A percentile compares a stretch with the other conserved stretches of the same genome.
These are phyloP conservation scores for Bolborhynchus lineola DNA, from an alignment of 2,113 vertebrate species.

Conservation along the genomic window DNA sequence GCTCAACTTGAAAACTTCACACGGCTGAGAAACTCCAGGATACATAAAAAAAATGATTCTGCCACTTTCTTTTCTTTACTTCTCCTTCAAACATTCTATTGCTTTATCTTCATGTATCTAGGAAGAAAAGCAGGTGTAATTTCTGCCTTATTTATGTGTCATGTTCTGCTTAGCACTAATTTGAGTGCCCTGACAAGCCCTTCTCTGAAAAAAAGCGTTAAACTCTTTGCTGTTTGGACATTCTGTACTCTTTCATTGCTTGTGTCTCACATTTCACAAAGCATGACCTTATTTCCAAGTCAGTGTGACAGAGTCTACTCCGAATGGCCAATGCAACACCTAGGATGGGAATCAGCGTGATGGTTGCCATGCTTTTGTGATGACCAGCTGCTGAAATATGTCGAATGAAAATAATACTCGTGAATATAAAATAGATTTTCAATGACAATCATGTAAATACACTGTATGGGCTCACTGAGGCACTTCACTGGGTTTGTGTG, in stretches of 20 bases:
- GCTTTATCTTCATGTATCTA: neutral
- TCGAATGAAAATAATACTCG: neutral
- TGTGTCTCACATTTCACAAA: neutral
- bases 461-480: neutral
- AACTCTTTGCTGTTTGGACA: neutral
- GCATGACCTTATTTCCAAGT: neutral
- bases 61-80: neutral
- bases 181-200: neutral
- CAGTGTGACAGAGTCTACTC: neutral
- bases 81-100: neutral
- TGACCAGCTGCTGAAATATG: neutral
- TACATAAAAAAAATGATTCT: neutral
- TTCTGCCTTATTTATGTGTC: neutral
- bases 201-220: neutral
- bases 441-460: neutral
- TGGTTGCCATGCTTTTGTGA: neutral
- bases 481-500: neutral
- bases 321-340: neutral
- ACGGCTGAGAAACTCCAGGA: neutral
- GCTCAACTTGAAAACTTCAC: neutral
- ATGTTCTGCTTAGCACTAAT: neutral
- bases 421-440: neutral
- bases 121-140: neutral
- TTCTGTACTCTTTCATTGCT: neutral
- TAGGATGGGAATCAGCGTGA: neutral